Evolutionary conservation across 2,888 invertebrate genomes (phyloP).

Genomic region (Anthrax anthrax): DNA sequence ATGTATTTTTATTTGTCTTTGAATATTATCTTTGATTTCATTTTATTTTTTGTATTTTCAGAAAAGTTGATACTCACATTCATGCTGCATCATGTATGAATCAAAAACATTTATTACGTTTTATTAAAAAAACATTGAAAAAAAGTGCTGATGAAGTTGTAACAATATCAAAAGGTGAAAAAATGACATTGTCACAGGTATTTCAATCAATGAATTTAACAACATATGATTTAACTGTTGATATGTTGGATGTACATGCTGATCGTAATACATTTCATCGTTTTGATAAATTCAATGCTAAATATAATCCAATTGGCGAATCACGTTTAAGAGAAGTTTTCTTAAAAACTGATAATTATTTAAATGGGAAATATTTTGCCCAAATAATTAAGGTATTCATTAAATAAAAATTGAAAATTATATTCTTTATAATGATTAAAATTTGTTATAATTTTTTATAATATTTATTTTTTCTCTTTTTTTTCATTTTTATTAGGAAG

Average conservation of each 20-base stretch:
- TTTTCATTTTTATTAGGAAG: slow-evolving; percentile 48
- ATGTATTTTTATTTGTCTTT: background rate
- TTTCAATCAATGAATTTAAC: slow-evolving; percentile 95
- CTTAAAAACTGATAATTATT: slow-evolving; percentile 94
- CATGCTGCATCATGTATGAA: slow-evolving; percentile 99
- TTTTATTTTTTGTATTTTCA: slow-evolving; percentile 47
- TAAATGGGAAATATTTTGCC: slow-evolving; percentile 94
- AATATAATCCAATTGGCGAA: slow-evolving; percentile 98
- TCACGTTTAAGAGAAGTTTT: slow-evolving; percentile 91
- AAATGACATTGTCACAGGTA: slow-evolving; percentile 85
- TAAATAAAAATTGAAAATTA: no score
- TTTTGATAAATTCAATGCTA: slow-evolving; percentile 98
- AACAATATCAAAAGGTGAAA: slow-evolving; percentile 48
- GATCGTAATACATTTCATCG: slow-evolving; percentile 97
- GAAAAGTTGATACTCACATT: slow-evolving; percentile 96
- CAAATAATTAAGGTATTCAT: slow-evolving; percentile 80
- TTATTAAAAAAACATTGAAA: slow-evolving; percentile 96
- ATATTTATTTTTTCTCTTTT: no score
- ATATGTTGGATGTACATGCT: slow-evolving; percentile 98
- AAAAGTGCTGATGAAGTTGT: slow-evolving; percentile 78
- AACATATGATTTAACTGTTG: slow-evolving; percentile 94
- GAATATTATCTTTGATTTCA: slow-evolving; percentile 40
- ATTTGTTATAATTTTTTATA: no score
- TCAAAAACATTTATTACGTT: slow-evolving; percentile 93
- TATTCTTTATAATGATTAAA: no score